A percentile compares a stretch with the other conserved stretches of the same genome.
Conservation (phyloP, 2,888 invertebrate genomes). For the Drosophila yooni region DNA sequence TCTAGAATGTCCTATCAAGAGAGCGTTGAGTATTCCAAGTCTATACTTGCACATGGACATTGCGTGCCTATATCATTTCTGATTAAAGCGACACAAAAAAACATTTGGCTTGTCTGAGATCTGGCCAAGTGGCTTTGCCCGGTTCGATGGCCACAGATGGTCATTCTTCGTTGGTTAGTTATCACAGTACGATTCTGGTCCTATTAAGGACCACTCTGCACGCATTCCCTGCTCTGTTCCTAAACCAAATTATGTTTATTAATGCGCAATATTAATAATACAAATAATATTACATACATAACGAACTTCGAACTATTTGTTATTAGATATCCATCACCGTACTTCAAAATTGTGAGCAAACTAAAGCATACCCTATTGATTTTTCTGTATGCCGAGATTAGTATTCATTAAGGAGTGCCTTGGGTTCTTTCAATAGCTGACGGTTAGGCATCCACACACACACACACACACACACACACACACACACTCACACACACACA, state of each 20-base stretch:
- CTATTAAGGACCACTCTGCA: background rate
- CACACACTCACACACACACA: background rate
- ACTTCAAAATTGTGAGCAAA: background rate
- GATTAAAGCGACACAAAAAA: background rate
- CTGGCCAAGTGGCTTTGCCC: background rate
- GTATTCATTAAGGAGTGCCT: background rate
- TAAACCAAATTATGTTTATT: background rate
- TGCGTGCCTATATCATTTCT: background rate
- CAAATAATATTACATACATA: background rate
- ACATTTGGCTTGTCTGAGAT: background rate
- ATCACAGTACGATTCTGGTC: background rate
- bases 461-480: conserved; percentile 2
- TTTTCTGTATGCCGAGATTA: background rate
- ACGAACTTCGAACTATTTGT: background rate
- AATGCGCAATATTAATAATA: background rate
- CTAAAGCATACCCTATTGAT: background rate
- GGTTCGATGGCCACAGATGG: background rate
- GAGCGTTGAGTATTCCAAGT: background rate
- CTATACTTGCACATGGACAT: background rate
- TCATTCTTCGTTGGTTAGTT: background rate
- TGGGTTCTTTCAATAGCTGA: conserved; percentile 1
- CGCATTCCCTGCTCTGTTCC: background rate
- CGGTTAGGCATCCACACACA: conserved; percentile 1
- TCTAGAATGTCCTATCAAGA: background rate
- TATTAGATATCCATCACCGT: background rate